Percentiles rank a stretch among this genome's conserved stretches.
Evolutionary conservation across 2,888 invertebrate species (phyloP).

Genomic region (Teleogryllus oceanicus): DNA sequence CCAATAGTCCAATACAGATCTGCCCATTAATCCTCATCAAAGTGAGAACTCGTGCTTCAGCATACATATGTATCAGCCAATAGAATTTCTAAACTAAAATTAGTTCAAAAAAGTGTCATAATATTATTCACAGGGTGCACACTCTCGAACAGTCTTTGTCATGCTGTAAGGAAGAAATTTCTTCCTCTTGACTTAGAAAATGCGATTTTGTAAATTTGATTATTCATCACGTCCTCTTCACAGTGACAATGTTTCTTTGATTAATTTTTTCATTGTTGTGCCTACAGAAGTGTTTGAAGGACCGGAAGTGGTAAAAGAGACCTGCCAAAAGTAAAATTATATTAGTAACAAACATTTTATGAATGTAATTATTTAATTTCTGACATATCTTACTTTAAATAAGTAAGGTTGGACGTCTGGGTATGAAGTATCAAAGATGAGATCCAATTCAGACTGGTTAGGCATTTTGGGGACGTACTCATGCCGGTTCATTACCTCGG

Average conservation of each 20-base stretch:
- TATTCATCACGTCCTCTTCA: conserved; percentile 45
- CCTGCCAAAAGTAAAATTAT: conserved; percentile 44
- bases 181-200: conserved; percentile 6
- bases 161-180: background rate
- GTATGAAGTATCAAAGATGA: conserved; percentile 91
- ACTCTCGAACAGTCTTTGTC: background rate
- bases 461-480: conserved; percentile 97
- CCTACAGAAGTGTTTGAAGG: conserved; percentile 77
- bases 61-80: background rate
- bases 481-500: conserved; percentile 91
- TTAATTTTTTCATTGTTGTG: conserved; percentile 83
- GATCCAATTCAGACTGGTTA: conserved; percentile 83
- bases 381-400: conserved; percentile 69
- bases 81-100: background rate
- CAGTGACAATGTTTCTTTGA: conserved; percentile 79
- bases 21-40: background rate
- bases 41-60: background rate
- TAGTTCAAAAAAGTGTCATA: background rate
- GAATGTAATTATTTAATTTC: background rate
- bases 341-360: background rate
- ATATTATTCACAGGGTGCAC: background rate
- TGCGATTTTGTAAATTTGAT: background rate
- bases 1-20: background rate
- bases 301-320: conserved; percentile 71
- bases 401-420: conserved; percentile 94